Conservation (phyloP, 2,113 vertebrate species). For the Phasianus colchicus region DNA sequence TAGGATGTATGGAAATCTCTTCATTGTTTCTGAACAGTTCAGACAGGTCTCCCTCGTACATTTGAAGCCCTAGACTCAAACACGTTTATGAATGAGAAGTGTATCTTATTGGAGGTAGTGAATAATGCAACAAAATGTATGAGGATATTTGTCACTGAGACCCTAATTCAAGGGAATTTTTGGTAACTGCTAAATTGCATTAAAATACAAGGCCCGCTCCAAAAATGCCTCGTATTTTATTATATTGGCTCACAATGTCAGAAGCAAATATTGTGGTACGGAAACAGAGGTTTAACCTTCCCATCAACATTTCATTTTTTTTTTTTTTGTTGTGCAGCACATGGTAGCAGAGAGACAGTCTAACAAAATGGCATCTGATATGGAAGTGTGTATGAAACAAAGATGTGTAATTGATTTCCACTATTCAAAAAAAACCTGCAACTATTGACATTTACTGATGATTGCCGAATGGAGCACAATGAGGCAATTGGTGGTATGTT, state of each 20-base stretch:
- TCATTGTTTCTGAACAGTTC: not conserved
- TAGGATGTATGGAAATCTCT: not conserved
- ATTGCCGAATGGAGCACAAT: too few species aligned
- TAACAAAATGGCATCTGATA: not conserved
- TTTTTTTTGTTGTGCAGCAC: not conserved
- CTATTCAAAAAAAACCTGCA: not conserved
- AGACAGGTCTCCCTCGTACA: not conserved
- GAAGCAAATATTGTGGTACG: not conserved
- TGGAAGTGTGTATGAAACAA: not conserved
- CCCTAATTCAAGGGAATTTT: not conserved
- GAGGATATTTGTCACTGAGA: not conserved
- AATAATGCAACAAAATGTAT: not conserved
- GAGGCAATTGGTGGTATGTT: too few species aligned
- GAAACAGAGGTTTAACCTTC: not conserved
- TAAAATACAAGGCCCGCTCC: not conserved
- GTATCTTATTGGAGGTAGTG: not conserved
- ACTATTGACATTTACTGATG: not conserved
- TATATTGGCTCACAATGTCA: not conserved
- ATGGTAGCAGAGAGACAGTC: not conserved
- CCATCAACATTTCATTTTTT: not conserved
- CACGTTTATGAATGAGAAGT: not conserved
- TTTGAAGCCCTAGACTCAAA: not conserved
- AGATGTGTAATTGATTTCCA: not conserved
- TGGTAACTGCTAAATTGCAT: not conserved
- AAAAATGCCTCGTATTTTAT: not conserved